Evolutionary conservation across 2,113 vertebrate genomes (phyloP), one percentile per base, ranked within the genome.

Genomic region (Notiomystis cincta): DNA sequence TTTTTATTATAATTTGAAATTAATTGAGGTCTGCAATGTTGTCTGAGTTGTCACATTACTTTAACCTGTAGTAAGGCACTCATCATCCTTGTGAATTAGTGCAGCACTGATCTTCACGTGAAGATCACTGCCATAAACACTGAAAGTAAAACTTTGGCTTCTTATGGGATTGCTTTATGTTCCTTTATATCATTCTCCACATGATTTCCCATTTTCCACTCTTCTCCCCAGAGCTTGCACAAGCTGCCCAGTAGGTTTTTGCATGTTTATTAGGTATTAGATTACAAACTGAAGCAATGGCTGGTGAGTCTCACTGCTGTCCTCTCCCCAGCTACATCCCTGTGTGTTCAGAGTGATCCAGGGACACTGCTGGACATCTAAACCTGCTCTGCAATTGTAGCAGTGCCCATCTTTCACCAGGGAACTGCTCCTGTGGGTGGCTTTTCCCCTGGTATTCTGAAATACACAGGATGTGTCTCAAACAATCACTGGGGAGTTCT

Each of bases 91-190:
- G 31, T 33, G 64, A 50, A 50, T 62, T 57, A 77, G 18, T 50
- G 45, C 5, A 15, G 27, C 1, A 0, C 4, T 35, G 38, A 16
- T 33, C n/a, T 66, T 81, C 51, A 19, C 0, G 0, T 37, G 76
- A 48, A 35, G 56, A 56, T 37, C 18, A 15, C 24, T 50, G 25
- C 47, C 50, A 37, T n/a, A 37, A 81, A 19, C 47, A 27, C 7
- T 47, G 33, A 38, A 78, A 58, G 17, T 33, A 67, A 15, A 50
- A 67, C 3, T 51, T n/a, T 67, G 44, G 5, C 12, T 92, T 54
- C 53, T 47, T 60, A 48, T 3, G 7, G 40, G 53, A 44, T 67
- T 54, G 6, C 7, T 75, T 50, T 28, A 13, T n/a, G 6, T 24
- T 60, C 16, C 5, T 51, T 90, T 66, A 20, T 51, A 12, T 42